These are phyloP conservation scores for Mechanitis mazaeus DNA, from an alignment of 2,888 invertebrate genomes.

Conservation along the genomic window DNA sequence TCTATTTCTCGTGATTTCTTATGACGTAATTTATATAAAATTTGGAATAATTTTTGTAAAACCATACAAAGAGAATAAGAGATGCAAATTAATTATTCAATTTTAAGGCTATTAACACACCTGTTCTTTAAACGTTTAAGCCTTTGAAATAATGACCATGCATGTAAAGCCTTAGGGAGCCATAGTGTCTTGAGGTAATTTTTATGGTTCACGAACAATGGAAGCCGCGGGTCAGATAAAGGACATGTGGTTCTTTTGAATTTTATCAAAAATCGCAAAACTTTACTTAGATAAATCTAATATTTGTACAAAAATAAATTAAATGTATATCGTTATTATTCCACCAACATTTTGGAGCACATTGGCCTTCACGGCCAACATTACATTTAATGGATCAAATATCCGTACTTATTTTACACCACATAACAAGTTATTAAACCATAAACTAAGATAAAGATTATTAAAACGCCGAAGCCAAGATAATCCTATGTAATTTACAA, in stretches of 20 bases:
- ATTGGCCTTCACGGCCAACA: conserved; percentile 29
- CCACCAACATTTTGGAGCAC: background rate
- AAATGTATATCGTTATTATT: background rate
- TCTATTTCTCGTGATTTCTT: too few relatives aligned
- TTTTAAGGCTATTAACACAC: conserved; percentile 47
- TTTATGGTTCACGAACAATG: conserved; percentile 74
- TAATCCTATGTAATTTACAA: conserved; percentile 71
- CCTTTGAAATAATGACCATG: conserved; percentile 46
- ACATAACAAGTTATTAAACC: conserved; percentile 66
- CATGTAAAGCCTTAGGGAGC: conserved; percentile 69
- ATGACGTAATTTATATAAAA: too few relatives aligned
- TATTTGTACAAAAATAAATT: background rate
- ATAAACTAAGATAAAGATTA: conserved; percentile 69
- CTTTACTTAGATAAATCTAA: background rate
- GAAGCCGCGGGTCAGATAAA: conserved; percentile 44
- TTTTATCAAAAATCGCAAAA: background rate
- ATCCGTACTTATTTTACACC: conserved; percentile 54
- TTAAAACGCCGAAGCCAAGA: conserved; percentile 52
- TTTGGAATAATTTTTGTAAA: too few relatives aligned
- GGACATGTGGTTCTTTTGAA: conserved; percentile 53
- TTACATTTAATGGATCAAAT: conserved; percentile 52
- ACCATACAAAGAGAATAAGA: background rate
- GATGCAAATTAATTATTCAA: conserved; percentile 23
- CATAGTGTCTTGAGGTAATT: conserved; percentile 70
- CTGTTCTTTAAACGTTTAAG: conserved; percentile 59